These are phyloP conservation scores for Orius insidiosus DNA, from an alignment of 1,140 invertebrate species.

Conservation along the genomic window DNA sequence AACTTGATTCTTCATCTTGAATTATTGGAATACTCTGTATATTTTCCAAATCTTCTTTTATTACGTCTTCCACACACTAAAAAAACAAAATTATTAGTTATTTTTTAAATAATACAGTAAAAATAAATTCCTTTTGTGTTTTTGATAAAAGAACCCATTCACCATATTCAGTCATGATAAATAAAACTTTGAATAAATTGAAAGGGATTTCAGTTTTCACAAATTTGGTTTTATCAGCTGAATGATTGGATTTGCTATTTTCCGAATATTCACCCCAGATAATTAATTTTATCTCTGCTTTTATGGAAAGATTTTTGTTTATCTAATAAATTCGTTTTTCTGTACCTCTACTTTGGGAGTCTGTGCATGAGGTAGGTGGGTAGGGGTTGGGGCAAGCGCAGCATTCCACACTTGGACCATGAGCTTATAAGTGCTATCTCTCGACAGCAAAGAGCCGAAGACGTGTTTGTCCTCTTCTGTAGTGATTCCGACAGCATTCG, in stretches of 20 bases:
- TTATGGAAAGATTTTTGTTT: too few relatives aligned
- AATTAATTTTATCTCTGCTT: too few relatives aligned
- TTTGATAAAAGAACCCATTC: too few relatives aligned
- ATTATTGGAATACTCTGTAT: slow-evolving; percentile 24
- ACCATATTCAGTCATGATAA: too few relatives aligned
- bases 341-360: slow-evolving; percentile 1
- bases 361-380: background rate
- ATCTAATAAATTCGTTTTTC: too few relatives aligned
- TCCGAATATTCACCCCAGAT: too few relatives aligned
- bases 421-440: slow-evolving; percentile 69
- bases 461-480: slow-evolving; percentile 73
- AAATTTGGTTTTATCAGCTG: too few relatives aligned
- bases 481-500: slow-evolving; percentile 75
- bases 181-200: too few relatives aligned
- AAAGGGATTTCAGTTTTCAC: too few relatives aligned
- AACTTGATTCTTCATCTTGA: slow-evolving; percentile 30
- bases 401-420: slow-evolving; percentile 60
- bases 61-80: slow-evolving; percentile 22
- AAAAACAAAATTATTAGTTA: slow-evolving; percentile 11
- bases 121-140: too few relatives aligned
- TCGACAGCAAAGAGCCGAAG: slow-evolving; percentile 72
- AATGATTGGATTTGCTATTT: too few relatives aligned
- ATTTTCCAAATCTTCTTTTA: slow-evolving; percentile 24
- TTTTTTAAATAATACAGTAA: too few relatives aligned
- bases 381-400: slow-evolving; percentile 6